These are phyloP conservation scores for Lordiphosa andalusiaca DNA, from an alignment of 2,888 invertebrate genomes.

Conservation along the genomic window DNA sequence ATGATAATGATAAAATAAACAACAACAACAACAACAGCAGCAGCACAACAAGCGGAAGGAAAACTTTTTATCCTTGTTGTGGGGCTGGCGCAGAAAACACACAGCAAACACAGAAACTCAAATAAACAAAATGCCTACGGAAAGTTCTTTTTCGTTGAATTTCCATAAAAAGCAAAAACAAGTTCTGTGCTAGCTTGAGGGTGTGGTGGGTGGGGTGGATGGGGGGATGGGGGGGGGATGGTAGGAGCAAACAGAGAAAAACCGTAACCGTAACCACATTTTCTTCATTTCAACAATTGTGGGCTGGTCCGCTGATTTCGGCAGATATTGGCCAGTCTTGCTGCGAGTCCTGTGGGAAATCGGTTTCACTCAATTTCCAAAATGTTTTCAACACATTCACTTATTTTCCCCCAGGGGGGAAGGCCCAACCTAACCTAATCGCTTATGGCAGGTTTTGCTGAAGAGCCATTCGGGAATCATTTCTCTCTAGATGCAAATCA, in stretches of 20 bases:
- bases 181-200: conserved; percentile 29
- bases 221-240: conserved; percentile 10
- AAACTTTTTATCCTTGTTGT: conserved; percentile 51
- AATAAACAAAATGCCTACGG: conserved; percentile 70
- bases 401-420: conserved; percentile 50
- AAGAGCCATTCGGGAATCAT: conserved; percentile 58
- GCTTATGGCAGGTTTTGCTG: conserved; percentile 61
- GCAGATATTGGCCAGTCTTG: conserved; percentile 15
- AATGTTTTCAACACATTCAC: conserved; percentile 57
- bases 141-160: conserved; percentile 64
- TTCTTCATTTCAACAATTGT: conserved; percentile 70
- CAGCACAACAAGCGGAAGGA: conserved; percentile 40
- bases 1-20: conserved; percentile 76
- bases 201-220: conserved; percentile 10
- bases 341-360: conserved; percentile 62
- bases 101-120: conserved; percentile 33
- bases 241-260: conserved; percentile 66
- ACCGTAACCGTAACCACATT: conserved; percentile 77
- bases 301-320: conserved; percentile 47
- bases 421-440: conserved; percentile 75
- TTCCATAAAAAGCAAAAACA: conserved; percentile 63
- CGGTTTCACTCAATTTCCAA: conserved; percentile 71
- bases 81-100: neutral
- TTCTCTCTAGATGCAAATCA: conserved; percentile 55
- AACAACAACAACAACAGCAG: conserved; percentile 55